Percentiles rank a stretch among this genome's conserved stretches.
These are phyloP conservation scores for Agapornis canus DNA, from an alignment of 2,797 vertebrate species.

Conservation along the genomic window DNA sequence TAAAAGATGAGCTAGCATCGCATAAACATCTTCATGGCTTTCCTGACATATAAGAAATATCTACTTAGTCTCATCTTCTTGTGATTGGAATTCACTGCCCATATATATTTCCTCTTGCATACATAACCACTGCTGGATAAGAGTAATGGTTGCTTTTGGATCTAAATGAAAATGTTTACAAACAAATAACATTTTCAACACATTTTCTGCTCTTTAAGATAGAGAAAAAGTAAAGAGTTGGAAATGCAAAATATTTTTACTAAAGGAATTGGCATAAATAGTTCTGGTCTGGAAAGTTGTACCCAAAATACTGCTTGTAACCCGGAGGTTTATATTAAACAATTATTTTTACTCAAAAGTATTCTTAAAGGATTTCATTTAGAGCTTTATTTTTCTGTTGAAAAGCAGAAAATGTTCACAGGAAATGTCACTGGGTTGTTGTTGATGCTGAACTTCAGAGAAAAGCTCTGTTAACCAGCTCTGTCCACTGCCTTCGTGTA, in stretches of 20 bases:
- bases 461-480: not conserved
- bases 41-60: not conserved
- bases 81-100: not conserved
- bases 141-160: slow-evolving; percentile 14
- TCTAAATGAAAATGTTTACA: slow-evolving; percentile 53
- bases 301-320: not conserved
- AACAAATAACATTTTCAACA: slow-evolving; percentile 55
- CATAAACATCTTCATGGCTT: not conserved
- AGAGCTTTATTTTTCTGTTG: not conserved
- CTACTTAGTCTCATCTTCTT: not conserved
- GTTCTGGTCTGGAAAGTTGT: not conserved
- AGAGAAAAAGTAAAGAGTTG: not conserved
- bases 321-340: not conserved
- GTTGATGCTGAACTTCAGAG: not conserved
- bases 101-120: not conserved
- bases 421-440: not conserved
- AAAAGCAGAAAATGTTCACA: slow-evolving; percentile 27
- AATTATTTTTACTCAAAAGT: not conserved
- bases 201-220: slow-evolving; percentile 42
- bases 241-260: not conserved
- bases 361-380: not conserved
- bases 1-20: not conserved
- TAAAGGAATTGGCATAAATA: not conserved
- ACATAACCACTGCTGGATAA: not conserved
- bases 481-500: not conserved